Percentiles rank a stretch among this genome's conserved stretches.
phyloP scores from a whole-genome alignment of 2,113 vertebrate species.

The Thinocorus orbignyianus region DNA sequence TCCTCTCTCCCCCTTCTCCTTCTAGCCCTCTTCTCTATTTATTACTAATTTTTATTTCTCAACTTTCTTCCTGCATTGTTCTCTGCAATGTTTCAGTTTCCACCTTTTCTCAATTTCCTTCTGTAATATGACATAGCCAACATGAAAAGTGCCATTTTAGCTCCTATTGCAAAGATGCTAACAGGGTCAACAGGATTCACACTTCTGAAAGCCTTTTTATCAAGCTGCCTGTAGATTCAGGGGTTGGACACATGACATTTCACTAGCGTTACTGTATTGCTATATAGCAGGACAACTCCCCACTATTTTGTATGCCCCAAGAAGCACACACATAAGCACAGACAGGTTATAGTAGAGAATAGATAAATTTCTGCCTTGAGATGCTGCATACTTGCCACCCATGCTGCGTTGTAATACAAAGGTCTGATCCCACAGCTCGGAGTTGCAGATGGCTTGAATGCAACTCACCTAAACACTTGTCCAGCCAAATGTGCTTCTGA shows the following conservation, averaged over 20 bases:
- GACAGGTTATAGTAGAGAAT: background rate
- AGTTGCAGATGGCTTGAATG: background rate
- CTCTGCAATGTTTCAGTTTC: background rate
- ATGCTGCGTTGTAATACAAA: background rate
- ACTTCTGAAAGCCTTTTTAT: background rate
- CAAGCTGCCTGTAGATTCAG: background rate
- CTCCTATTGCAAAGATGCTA: background rate
- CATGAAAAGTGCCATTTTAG: background rate
- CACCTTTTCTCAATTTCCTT: background rate
- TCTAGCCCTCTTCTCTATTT: background rate
- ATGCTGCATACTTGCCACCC: background rate
- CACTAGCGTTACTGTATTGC: rapidly evolving
- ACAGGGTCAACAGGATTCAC: background rate
- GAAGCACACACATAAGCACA: background rate
- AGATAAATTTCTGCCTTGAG: background rate
- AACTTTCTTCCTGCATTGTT: background rate
- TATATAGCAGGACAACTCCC: background rate
- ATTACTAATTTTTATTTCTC: background rate
- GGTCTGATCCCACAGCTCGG: background rate
- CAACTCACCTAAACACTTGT: background rate
- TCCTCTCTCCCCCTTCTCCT: background rate
- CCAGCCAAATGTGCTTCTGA: background rate
- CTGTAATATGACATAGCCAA: background rate
- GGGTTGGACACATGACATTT: background rate
- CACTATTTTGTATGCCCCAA: background rate